phyloP scores from a whole-genome alignment of 2,888 invertebrate genomes.

The Volucella bombylans region DNA sequence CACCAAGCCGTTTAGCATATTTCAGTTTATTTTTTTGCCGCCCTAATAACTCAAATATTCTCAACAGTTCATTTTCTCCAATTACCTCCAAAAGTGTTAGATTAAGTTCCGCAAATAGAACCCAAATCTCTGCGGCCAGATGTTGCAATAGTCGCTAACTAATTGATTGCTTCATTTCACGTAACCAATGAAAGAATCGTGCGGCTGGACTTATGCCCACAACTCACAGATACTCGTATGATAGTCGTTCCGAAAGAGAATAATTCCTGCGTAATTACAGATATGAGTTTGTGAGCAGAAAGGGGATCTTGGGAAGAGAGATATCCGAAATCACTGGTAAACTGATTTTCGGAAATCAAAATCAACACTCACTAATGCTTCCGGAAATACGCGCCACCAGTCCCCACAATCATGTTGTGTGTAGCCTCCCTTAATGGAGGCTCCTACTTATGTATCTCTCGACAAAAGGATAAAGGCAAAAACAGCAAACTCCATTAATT shows the following conservation, averaged over 20 bases:
- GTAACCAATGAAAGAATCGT: background rate
- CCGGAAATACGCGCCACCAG: background rate
- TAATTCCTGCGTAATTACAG: too few species aligned
- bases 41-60: too few species aligned
- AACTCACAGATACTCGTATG: background rate
- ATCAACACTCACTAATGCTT: background rate
- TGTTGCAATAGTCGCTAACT: background rate
- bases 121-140: too few species aligned
- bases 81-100: too few species aligned
- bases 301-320: too few species aligned
- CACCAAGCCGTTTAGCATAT: too few species aligned
- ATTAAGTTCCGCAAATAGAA: too few species aligned
- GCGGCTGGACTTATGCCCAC: background rate
- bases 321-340: too few species aligned
- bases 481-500: background rate
- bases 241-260: too few species aligned
- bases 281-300: too few species aligned
- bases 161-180: background rate
- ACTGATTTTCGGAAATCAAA: background rate
- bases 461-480: background rate
- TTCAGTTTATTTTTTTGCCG: too few species aligned
- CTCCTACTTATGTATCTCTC: background rate
- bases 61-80: too few species aligned
- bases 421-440: background rate
- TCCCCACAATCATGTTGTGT: background rate